Evolutionary conservation across 1,140 invertebrate genomes (phyloP), one percentile per base, ranked within the genome.

Genomic region (Nylanderia fulva): DNA sequence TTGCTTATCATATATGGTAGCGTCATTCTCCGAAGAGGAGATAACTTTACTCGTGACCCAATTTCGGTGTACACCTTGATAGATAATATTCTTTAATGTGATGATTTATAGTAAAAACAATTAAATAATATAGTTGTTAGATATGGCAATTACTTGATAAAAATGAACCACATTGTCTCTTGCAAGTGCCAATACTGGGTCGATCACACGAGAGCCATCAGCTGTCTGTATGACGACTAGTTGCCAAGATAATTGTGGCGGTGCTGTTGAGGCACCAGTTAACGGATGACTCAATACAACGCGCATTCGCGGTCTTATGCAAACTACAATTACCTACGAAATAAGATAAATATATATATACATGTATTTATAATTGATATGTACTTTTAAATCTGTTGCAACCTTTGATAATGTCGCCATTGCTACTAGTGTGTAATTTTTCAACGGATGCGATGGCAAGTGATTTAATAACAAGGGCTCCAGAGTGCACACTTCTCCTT

Each of bases 161-260:
- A 98, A 99, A 93, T 97, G 96, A 36, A 99, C 95, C 64, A 96
- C 96, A 72, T 96, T 96, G 79, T 98, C 97, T 68, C 98, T 95
- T 1, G 97, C 98, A 93, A 98, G 97, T 33, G 98, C 98, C 52
- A 99, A 94, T 29, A 99, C 97, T 58, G 98, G 97, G 95, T 97
- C 96, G 89, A 98, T 95, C 85, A 97, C 96, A 93, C 97, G 94
- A 88, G 96, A 95, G 88, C 97, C 96, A 92, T 97, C 96, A 69
- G 97, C 95, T 83, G 97, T 96, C 93, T 98, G 97, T 92, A 99
- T 97, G 27, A 98, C 95, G 56, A 98, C 97, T 95, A 99, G 96
- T 95, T 99, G 97, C 99, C 99, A 99, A 3, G 98, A 97, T 8
- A 99, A 93, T 52, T 99, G 96, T 0, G 99, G 99, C 18, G 99